Evolutionary conservation across 2,888 invertebrate genomes (phyloP).

Genomic region (Drosophila kambysellisi): DNA sequence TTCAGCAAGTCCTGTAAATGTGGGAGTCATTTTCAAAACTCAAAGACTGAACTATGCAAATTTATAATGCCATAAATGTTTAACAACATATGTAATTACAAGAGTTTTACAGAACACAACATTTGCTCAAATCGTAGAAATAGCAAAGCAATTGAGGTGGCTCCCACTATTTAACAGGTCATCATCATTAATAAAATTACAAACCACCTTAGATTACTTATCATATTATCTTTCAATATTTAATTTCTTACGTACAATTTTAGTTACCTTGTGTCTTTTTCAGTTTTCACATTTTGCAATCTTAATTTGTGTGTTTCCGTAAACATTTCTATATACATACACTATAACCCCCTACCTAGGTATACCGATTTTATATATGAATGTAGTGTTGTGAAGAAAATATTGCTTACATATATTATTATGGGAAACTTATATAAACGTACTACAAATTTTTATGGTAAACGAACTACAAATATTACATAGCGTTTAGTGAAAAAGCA

Average conservation of each 20-base stretch:
- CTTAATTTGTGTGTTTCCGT: slow-evolving; percentile 1
- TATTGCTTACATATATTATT: slow-evolving; percentile 55
- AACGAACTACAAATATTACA: slow-evolving; percentile 81
- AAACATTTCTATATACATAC: slow-evolving; percentile 17
- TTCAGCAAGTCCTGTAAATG: slow-evolving; percentile 6
- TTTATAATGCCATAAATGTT: slow-evolving; percentile 38
- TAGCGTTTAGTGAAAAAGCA: slow-evolving; percentile 73
- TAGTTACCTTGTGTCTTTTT: not conserved
- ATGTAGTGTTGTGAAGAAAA: slow-evolving; percentile 83
- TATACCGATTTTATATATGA: slow-evolving; percentile 79
- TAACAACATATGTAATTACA: slow-evolving; percentile 32
- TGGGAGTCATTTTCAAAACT: slow-evolving; percentile 42
- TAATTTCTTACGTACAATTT: not conserved
- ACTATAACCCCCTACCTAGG: slow-evolving; percentile 34
- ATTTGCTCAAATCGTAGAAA: slow-evolving; percentile 65
- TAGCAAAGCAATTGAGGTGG: slow-evolving; percentile 51
- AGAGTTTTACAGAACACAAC: slow-evolving; percentile 38
- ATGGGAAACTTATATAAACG: slow-evolving; percentile 64
- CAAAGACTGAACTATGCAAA: slow-evolving; percentile 64
- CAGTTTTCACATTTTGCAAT: not conserved
- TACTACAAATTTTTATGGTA: slow-evolving; percentile 76
- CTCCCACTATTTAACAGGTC: slow-evolving; percentile 7
- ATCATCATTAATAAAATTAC: not conserved
- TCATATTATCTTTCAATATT: not conserved
- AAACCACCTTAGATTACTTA: not conserved